phyloP scores from a whole-genome alignment of 2,797 vertebrate species.

The Emys orbicularis region DNA sequence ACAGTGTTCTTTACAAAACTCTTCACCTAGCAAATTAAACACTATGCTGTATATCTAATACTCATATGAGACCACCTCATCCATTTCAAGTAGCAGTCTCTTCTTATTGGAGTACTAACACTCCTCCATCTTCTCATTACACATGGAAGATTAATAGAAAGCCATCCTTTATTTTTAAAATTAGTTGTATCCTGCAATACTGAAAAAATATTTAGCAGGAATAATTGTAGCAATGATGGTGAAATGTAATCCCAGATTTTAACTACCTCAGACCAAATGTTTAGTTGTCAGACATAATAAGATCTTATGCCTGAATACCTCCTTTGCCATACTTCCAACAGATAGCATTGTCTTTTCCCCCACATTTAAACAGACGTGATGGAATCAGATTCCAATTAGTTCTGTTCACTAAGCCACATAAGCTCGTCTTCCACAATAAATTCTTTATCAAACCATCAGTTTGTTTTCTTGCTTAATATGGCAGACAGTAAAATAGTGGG shows the following conservation, averaged over 20 bases:
- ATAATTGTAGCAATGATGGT: background rate
- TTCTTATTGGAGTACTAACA: background rate
- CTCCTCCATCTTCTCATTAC: background rate
- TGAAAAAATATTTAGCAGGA: background rate
- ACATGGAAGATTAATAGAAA: background rate
- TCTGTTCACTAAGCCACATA: constrained; percentile 26
- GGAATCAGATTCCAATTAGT: constrained; percentile 20
- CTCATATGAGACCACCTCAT: background rate
- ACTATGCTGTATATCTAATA: background rate
- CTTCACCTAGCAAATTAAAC: background rate
- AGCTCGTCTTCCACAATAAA: constrained; percentile 49
- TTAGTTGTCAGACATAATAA: background rate
- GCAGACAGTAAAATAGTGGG: constrained; percentile 52
- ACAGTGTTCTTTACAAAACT: background rate
- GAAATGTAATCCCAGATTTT: background rate
- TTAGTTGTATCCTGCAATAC: fast-evolving
- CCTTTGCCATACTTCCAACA: background rate
- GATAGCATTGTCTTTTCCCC: background rate
- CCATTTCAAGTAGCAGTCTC: background rate
- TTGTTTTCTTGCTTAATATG: constrained; percentile 54
- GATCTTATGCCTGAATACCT: constrained; percentile 17
- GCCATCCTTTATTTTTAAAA: background rate
- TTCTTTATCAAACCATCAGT: constrained; percentile 59
- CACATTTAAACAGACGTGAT: background rate
- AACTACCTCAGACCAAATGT: background rate